phyloP scores from a whole-genome alignment of 2,888 invertebrate species.

The Cancer borealis region DNA sequence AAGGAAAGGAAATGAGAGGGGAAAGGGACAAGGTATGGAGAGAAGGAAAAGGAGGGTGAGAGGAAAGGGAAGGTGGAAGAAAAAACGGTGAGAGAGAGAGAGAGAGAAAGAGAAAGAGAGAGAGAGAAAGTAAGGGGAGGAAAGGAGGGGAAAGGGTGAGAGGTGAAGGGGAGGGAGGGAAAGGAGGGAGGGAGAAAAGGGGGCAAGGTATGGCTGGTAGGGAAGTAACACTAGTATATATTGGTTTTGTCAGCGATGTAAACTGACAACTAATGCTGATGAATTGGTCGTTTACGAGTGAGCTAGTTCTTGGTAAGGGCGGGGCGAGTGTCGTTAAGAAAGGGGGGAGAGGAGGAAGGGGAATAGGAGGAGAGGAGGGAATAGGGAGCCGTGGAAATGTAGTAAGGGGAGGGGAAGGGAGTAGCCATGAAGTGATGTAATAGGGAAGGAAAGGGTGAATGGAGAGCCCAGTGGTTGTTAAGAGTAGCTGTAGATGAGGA shows the following conservation, averaged over 20 bases:
- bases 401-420: neutral
- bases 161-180: neutral
- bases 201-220: neutral
- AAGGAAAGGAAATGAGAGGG: neutral
- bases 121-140: neutral
- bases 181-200: neutral
- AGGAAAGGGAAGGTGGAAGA: neutral
- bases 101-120: neutral
- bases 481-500: neutral
- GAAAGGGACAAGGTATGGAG: neutral
- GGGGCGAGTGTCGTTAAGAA: neutral
- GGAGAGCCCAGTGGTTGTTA: neutral
- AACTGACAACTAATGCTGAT: slow-evolving; percentile 17
- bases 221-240: neutral
- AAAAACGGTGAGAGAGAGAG: neutral
- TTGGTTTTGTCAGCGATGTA: slow-evolving; percentile 10
- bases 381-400: neutral
- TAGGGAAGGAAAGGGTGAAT: neutral
- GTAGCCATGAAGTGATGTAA: neutral
- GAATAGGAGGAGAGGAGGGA: neutral
- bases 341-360: neutral
- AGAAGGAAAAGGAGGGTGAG: neutral
- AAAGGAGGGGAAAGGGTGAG: too few relatives aligned
- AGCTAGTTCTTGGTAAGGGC: neutral
- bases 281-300: neutral